These are phyloP conservation scores for Alethe castanea DNA, from an alignment of 2,113 vertebrate genomes.

Conservation along the genomic window DNA sequence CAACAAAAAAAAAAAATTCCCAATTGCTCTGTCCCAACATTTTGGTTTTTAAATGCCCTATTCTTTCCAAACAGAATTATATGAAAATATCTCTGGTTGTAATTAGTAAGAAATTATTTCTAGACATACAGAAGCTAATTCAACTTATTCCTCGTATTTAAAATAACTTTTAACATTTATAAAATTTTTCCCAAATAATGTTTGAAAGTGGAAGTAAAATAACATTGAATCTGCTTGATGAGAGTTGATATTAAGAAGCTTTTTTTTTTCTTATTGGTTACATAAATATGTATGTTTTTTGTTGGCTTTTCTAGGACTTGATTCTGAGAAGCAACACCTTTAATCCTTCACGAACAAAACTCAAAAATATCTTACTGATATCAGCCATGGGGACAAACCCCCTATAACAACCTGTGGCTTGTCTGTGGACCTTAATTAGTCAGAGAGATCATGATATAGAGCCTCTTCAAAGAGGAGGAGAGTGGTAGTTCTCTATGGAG, in stretches of 20 bases:
- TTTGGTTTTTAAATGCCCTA: not conserved
- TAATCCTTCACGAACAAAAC: constrained; percentile 12
- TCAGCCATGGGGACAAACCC: constrained; percentile 52
- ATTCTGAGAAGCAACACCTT: constrained; percentile 42
- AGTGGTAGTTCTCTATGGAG: constrained; percentile 74
- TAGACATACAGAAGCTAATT: not conserved
- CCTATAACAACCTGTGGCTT: constrained; percentile 78
- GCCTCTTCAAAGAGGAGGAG: constrained; percentile 73
- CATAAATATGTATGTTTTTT: rapidly evolving
- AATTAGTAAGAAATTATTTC: not conserved
- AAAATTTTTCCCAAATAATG: not conserved
- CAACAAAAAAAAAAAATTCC: not conserved
- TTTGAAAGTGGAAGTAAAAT: not conserved
- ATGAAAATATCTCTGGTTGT: not conserved
- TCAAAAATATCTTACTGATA: not conserved
- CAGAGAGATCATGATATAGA: constrained; percentile 82
- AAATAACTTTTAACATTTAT: not conserved
- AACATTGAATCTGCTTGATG: not conserved
- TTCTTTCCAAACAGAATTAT: not conserved
- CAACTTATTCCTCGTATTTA: not conserved
- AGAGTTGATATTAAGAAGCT: not conserved
- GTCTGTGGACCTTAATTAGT: constrained; percentile 77
- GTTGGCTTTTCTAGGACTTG: not conserved
- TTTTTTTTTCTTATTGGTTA: not conserved
- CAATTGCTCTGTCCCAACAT: not conserved